Conservation (phyloP, 2,888 invertebrate genomes). For the Barypeithes pellucidus region DNA sequence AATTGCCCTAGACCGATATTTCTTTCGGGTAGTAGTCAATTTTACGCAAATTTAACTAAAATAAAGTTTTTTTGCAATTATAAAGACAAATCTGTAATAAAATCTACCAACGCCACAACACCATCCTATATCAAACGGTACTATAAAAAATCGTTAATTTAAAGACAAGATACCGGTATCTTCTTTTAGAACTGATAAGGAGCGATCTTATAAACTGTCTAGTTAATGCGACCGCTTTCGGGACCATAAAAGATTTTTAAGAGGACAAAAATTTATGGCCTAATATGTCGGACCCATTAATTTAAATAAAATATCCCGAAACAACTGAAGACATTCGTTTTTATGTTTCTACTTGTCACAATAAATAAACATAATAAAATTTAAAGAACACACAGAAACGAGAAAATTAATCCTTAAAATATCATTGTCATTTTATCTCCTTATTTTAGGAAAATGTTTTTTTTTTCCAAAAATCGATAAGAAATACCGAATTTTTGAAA, state of each 20-base stretch:
- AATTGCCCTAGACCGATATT: no score
- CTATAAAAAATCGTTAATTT: neutral
- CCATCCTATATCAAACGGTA: neutral
- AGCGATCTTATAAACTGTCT: constrained; percentile 21
- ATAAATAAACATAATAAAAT: constrained; percentile 28
- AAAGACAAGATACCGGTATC: neutral
- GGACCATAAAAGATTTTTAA: constrained; percentile 30
- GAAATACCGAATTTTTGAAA: no score
- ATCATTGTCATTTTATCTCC: neutral
- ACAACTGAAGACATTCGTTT: constrained; percentile 27
- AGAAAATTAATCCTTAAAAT: neutral
- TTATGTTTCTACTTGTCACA: constrained; percentile 28
- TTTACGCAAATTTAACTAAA: no score
- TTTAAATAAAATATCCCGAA: constrained; percentile 30
- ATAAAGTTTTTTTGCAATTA: no score
- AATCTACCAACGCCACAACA: no score
- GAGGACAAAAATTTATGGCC: constrained; percentile 33
- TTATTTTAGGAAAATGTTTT: constrained; percentile 1
- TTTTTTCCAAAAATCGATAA: no score
- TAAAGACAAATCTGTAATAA: no score
- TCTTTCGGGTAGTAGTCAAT: no score
- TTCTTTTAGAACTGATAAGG: constrained; percentile 9
- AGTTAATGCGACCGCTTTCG: constrained; percentile 25
- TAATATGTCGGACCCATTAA: constrained; percentile 14
- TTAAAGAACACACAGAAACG: constrained; percentile 20